Conservation (phyloP, 2,797 vertebrate genomes). For the Gymnothorax javanicus region DNA sequence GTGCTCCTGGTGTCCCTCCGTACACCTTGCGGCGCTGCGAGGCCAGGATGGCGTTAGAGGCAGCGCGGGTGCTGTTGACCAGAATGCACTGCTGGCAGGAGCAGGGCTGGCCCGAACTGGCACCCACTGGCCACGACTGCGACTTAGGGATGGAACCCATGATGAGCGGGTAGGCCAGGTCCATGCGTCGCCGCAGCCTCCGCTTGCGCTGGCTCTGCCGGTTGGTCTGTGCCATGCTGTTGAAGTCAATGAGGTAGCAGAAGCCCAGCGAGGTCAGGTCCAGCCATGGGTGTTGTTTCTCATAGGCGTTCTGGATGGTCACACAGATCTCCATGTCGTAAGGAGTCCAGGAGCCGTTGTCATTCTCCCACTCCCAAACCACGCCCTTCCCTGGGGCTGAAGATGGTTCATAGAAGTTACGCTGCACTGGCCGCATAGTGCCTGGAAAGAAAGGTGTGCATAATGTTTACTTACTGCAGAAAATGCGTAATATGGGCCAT, state of each 20-base stretch:
- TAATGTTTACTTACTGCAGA: neutral
- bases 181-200: slow-evolving; percentile 90
- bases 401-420: slow-evolving; percentile 94
- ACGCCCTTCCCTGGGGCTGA: slow-evolving; percentile 93
- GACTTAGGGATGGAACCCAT: slow-evolving; percentile 96
- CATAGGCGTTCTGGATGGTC: slow-evolving; percentile 96
- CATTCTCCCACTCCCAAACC: slow-evolving; percentile 97
- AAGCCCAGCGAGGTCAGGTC: slow-evolving; percentile 95
- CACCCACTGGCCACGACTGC: slow-evolving; percentile 93
- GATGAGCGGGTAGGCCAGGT: slow-evolving; percentile 92
- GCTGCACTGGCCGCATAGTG: slow-evolving; percentile 91
- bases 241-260: slow-evolving; percentile 95
- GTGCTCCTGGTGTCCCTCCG: slow-evolving; percentile 53
- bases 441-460: slow-evolving; percentile 65
- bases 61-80: slow-evolving; percentile 90
- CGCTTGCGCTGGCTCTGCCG: slow-evolving; percentile 89
- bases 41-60: slow-evolving; percentile 91
- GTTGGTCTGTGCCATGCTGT: slow-evolving; percentile 96
- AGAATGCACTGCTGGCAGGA: slow-evolving; percentile 91
- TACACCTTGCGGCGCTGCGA: slow-evolving; percentile 85
- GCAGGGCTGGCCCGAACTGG: slow-evolving; percentile 86
- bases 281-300: slow-evolving; percentile 98
- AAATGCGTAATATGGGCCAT: neutral
- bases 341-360: slow-evolving; percentile 88
- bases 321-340: slow-evolving; percentile 98